These are phyloP conservation scores for Acanthococcus lagerstroemiae DNA, from an alignment of 2,888 invertebrate species.

Conservation along the genomic window DNA sequence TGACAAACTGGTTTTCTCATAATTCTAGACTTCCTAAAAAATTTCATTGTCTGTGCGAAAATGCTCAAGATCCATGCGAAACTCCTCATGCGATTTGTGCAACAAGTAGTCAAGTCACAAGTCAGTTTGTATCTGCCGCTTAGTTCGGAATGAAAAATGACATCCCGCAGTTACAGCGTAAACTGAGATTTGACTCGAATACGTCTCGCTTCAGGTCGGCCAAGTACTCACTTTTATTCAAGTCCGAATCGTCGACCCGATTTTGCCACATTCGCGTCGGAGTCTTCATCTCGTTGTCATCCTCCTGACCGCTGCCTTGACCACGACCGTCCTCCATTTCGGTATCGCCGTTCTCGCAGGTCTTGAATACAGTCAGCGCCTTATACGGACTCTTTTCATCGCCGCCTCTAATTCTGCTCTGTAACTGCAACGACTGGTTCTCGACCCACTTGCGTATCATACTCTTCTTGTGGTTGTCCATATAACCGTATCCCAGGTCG, in stretches of 20 bases:
- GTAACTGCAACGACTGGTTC: constrained; percentile 72
- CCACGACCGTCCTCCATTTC: constrained; percentile 35
- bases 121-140: no score
- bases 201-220: neutral
- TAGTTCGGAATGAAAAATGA: no score
- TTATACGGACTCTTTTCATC: constrained; percentile 42
- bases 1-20: no score
- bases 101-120: neutral
- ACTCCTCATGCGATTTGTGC: neutral
- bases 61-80: neutral
- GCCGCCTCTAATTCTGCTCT: neutral
- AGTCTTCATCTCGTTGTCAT: constrained; percentile 32
- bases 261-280: neutral
- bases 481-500: constrained; percentile 58
- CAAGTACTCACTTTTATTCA: neutral
- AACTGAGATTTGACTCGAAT: no score
- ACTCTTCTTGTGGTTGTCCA: constrained; percentile 84
- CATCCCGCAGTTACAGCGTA: no score
- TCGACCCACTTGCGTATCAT: constrained; percentile 92
- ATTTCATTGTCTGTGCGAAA: no score
- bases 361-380: constrained; percentile 55
- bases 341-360: constrained; percentile 42
- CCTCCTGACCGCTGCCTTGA: constrained; percentile 36
- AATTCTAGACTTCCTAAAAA: no score
- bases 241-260: neutral